These are phyloP conservation scores for Hemicordylus capensis DNA, from an alignment of 2,113 vertebrate genomes.

Conservation along the genomic window DNA sequence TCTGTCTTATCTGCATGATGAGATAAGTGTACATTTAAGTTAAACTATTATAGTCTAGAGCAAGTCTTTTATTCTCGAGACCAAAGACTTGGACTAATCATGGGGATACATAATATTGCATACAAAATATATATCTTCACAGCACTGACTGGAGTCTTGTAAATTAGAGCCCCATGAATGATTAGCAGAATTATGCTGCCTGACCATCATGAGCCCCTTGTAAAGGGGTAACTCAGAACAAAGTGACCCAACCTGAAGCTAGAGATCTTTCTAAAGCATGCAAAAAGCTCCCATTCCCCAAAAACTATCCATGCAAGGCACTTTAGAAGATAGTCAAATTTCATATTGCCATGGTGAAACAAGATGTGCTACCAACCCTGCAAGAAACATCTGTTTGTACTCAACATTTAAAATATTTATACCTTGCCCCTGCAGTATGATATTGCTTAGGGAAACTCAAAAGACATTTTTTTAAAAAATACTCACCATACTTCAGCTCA, in stretches of 20 bases:
- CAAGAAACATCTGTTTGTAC: conserved; percentile 41
- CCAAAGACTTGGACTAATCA: neutral
- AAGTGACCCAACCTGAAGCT: neutral
- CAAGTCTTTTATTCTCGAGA: neutral
- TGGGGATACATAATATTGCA: neutral
- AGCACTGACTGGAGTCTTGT: neutral
- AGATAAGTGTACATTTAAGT: neutral
- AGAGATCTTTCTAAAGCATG: neutral
- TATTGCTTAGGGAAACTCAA: too few species aligned
- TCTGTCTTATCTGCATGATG: neutral
- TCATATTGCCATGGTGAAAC: neutral
- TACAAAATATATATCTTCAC: neutral
- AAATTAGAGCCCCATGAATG: neutral
- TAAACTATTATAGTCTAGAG: too few species aligned
- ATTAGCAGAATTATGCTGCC: neutral
- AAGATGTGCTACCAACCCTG: neutral
- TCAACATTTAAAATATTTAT: too few species aligned
- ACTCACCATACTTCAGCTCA: conserved; percentile 95
- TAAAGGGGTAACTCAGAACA: neutral
- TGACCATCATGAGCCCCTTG: neutral
- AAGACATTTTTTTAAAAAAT: too few species aligned
- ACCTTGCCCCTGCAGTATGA: too few species aligned
- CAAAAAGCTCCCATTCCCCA: neutral
- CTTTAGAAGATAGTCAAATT: neutral
- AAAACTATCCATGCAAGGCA: neutral